Evolutionary conservation across 2,888 invertebrate species (phyloP).

Genomic region (Megamerina dolium): DNA sequence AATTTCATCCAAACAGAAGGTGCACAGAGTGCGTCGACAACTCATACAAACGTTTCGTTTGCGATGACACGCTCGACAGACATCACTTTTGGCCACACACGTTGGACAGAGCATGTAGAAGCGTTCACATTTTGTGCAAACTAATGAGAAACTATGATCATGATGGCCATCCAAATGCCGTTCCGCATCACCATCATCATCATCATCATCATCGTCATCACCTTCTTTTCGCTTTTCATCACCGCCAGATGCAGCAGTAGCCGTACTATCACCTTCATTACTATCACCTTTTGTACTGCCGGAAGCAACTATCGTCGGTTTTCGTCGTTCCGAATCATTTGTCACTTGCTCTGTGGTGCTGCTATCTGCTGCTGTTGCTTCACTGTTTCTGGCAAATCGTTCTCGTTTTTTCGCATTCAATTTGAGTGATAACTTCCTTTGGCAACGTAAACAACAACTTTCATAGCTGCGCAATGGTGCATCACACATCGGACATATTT

Average conservation of each 20-base stretch:
- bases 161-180: neutral
- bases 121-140: slow-evolving; percentile 40
- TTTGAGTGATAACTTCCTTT: slow-evolving; percentile 33
- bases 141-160: slow-evolving; percentile 31
- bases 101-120: slow-evolving; percentile 36
- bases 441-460: slow-evolving; percentile 41
- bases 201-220: slow-evolving; percentile 3
- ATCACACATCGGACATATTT: slow-evolving; percentile 41
- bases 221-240: neutral
- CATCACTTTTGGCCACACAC: slow-evolving; percentile 35
- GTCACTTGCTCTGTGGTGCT: neutral
- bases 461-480: slow-evolving; percentile 39
- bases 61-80: slow-evolving; percentile 38
- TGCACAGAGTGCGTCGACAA: slow-evolving; percentile 39
- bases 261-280: neutral
- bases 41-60: slow-evolving; percentile 42
- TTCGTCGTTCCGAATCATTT: too few relatives aligned
- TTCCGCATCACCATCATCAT: neutral
- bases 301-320: too few relatives aligned
- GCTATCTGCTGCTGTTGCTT: too few relatives aligned
- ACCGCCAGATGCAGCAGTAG: neutral
- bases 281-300: neutral
- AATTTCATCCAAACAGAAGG: slow-evolving; percentile 39
- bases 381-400: too few relatives aligned
- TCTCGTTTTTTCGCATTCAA: slow-evolving; percentile 21